Conservation (phyloP, 2,113 vertebrate species). For the Carlito syrichta region DNA sequence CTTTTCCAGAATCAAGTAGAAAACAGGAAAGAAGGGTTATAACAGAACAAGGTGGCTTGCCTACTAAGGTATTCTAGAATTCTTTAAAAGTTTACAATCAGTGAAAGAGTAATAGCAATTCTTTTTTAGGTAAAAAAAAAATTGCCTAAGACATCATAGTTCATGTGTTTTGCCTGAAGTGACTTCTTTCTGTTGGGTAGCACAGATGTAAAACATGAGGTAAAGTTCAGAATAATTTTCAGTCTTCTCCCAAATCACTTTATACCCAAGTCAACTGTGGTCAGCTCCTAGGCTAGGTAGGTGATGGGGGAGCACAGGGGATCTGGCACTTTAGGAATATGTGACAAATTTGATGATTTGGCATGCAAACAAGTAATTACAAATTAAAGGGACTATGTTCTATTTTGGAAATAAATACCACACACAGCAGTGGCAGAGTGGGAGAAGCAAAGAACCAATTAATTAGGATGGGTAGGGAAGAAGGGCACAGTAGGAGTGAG, state of each 20-base stretch:
- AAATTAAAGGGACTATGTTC: fast-evolving
- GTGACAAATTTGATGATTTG: no score
- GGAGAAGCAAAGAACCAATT: not conserved
- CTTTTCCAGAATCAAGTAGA: not conserved
- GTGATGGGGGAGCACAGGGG: fast-evolving
- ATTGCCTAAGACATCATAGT: not conserved
- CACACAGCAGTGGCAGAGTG: no score
- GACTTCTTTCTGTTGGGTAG: fast-evolving
- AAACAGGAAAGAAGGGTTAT: not conserved
- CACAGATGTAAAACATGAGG: not conserved
- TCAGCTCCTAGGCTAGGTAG: fast-evolving
- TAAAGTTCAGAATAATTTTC: not conserved
- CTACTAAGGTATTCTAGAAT: fast-evolving
- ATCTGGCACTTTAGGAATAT: not conserved
- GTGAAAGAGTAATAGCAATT: not conserved
- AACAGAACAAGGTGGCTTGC: no score
- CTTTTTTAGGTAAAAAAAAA: not conserved
- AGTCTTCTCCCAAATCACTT: not conserved
- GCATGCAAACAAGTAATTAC: fast-evolving
- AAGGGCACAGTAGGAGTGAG: fast-evolving
- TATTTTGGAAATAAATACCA: fast-evolving
- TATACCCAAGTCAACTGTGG: not conserved
- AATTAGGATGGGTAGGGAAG: fast-evolving
- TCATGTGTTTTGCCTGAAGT: not conserved
- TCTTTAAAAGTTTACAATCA: not conserved